Evolutionary conservation across 2,888 invertebrate species (phyloP), one percentile per base, ranked within the genome.

Genomic region (Heliconius ethilla): DNA sequence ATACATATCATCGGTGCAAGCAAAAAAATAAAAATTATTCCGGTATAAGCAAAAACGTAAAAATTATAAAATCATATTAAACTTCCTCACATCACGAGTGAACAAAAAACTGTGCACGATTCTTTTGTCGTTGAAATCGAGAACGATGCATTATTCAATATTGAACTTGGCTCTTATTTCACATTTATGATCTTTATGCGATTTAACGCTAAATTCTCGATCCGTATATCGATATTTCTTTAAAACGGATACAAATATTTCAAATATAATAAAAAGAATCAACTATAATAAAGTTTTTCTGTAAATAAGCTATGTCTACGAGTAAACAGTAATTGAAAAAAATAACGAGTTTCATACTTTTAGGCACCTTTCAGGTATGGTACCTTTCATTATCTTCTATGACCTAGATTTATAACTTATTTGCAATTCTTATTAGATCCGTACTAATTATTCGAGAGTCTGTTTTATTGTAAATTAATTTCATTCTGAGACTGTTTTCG

Each of bases 391-490:
- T 25, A 15, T 40, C 25, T 7, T 69, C 69, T 45, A 45, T 15
- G 10, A n/a, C 13, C 29, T 33, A 59, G 29, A 59, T 55, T 29
- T 22, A 10, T 59, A 33, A 59, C 9, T 55, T 59, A 37, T 72
- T 72, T 72, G n/a, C 15, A 72, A 55, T n/a, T 37, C n/a, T 72
- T 59, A 59, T 59, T 72, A 72, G 59, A 59, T 59, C 59, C 25
- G 6, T 63, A 40, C 40, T 45, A 62, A 45, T 65, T 74, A 65
- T 65, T 74, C 74, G 45, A 22, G 40, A 40, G 63, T 27, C 63
- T 74, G 74, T 74, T 74, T 65, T 74, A 74, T 63, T 65, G 63
- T 74, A 45, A 45, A 74, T 63, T 72, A 72, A 72, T 72, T 72
- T 74, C 27, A 40, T 27, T 74, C 27, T 25, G 74, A 65, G 37